phyloP scores from a whole-genome alignment of 2,797 vertebrate genomes.

The Lemur catta region DNA sequence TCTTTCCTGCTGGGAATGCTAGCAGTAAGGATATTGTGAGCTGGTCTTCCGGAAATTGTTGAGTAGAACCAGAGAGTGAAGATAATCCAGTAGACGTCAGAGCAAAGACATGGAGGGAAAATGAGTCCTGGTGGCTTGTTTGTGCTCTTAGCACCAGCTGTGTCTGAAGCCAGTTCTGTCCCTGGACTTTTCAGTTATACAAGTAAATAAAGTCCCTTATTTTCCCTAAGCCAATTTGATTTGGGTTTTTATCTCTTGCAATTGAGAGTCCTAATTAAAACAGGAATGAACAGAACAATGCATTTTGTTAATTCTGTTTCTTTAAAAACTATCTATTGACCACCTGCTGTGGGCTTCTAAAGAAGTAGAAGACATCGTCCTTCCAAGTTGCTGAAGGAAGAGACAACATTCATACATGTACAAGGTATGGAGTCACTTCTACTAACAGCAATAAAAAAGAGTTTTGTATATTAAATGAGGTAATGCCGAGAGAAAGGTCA shows the following conservation, averaged over 20 bases:
- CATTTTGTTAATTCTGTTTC: constrained; percentile 46
- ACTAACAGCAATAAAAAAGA: not conserved
- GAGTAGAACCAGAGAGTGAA: not conserved
- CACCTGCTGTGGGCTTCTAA: constrained; percentile 23
- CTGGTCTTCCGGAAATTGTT: not conserved
- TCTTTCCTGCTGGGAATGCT: not conserved
- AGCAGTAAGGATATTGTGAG: not conserved
- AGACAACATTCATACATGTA: not conserved
- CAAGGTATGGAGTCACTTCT: not conserved
- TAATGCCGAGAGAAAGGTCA: not conserved
- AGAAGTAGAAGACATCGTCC: not conserved
- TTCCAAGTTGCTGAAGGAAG: not conserved
- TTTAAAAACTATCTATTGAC: constrained; percentile 18
- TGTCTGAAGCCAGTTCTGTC: not conserved
- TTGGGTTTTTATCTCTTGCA: constrained; percentile 55
- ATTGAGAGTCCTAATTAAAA: constrained; percentile 69
- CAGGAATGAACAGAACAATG: constrained; percentile 49
- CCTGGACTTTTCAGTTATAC: constrained; percentile 36
- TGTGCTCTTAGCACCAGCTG: constrained; percentile 1
- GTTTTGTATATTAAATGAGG: not conserved
- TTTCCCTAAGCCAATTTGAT: constrained; percentile 49
- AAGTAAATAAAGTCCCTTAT: constrained; percentile 56
- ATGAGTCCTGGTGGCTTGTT: not conserved
- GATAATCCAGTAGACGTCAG: not conserved
- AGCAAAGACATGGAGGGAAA: not conserved